Base-by-base conservation (phyloP, 2,797 vertebrate species). In the Furcifer pardalis region DNA sequence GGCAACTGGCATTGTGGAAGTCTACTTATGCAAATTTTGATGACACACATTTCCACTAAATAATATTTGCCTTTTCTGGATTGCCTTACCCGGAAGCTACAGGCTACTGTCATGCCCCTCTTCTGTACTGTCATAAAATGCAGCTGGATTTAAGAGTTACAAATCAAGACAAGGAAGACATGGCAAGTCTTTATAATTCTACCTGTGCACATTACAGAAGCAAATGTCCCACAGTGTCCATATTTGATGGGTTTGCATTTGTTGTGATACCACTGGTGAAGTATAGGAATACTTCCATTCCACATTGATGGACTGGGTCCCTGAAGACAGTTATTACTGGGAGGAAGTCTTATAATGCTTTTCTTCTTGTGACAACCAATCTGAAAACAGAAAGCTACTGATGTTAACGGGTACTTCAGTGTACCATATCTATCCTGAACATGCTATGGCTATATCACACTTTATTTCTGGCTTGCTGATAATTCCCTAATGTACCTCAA, bases 171-270 rank as follows among this genome's bases (percentile, higher is more conserved):
- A 12, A 12, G 19, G 30, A 32, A 72, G 44, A 21, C 2, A 81
- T 7, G 27, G 12, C 21, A 2, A 21, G 59, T 19, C 19, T 63
- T 13, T 5, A 86, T 62, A n/a, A 23, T 65, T 4, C 92, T 93
- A 97, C 97, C 93, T 93, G 97, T 94, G 86, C 97, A 97, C 90
- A 96, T 96, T 35, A 98, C 96, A 40, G 97, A 97, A 87, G 97
- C 96, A 89, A 97, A 97, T 84, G 97, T 97, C 95, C 96, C 97
- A 90, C 97, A 97, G 91, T 97, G 96, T 21, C 96, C 97, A 1
- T 94, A 97, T 87, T 96, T 95, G 85, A 97, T 97, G 0, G 97
- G 97, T 66, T 96, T 92, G 89, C 96, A 98, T 30, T 96, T 93
- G 76, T 93, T 94, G 0, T 79, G 86, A 66, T 96, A 90, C 97